phyloP scores from a whole-genome alignment of 2,113 vertebrate species.

The Neopipo cinnamomea region DNA sequence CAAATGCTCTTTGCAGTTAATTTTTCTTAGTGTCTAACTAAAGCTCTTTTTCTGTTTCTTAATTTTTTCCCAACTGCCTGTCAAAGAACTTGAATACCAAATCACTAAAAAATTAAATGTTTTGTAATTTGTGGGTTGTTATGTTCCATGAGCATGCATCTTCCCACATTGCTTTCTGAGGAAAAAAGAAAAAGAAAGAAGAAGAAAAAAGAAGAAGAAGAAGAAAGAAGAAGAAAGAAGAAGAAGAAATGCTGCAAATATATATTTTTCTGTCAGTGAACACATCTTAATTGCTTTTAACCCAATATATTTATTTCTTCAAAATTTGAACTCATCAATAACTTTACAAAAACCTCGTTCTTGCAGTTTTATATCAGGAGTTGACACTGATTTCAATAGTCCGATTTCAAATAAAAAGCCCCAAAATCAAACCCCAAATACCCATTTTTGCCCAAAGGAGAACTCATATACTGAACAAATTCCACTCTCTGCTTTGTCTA shows the following conservation, averaged over 20 bases:
- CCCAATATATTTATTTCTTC: not conserved
- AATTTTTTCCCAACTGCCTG: too few relatives aligned
- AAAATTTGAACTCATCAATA: not conserved
- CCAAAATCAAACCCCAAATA: not conserved
- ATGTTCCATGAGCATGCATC: too few relatives aligned
- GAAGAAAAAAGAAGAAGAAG: not conserved
- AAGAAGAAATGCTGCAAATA: not conserved
- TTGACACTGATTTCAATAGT: rapidly evolving
- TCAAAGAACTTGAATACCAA: too few relatives aligned
- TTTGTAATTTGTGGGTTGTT: too few relatives aligned
- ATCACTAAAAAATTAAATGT: too few relatives aligned
- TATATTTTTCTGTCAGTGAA: not conserved
- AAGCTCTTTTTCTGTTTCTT: too few relatives aligned
- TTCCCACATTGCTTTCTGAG: too few relatives aligned
- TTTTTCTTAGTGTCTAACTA: too few relatives aligned
- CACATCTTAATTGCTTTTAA: not conserved
- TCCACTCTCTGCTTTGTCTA: not conserved
- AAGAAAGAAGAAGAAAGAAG: not conserved
- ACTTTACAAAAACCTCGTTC: not conserved
- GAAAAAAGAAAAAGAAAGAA: not conserved
- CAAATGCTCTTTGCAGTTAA: too few relatives aligned
- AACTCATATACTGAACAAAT: not conserved
- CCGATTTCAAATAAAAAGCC: not conserved
- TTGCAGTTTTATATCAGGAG: not conserved
- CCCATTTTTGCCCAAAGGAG: rapidly evolving